phyloP scores from a whole-genome alignment of 1,140 invertebrate species.

The Pachyrhynchus sulphureomaculatus region DNA sequence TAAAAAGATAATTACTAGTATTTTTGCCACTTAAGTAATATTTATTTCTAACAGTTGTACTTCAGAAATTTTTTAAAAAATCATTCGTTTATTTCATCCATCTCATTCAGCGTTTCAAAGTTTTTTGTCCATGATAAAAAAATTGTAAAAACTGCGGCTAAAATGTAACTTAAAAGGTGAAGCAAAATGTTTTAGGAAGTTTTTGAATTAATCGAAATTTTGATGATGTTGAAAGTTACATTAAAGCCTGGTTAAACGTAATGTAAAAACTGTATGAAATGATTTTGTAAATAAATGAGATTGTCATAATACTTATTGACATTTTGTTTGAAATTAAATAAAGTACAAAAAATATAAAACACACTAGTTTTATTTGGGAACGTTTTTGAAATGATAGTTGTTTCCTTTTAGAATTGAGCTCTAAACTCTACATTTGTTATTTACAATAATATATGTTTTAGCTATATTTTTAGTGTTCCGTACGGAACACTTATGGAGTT shows the following conservation, averaged over 20 bases:
- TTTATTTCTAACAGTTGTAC: background rate
- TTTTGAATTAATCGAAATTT: background rate
- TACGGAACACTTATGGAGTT: no score
- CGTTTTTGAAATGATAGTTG: no score
- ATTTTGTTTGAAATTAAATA: slow-evolving; percentile 25
- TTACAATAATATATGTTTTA: no score
- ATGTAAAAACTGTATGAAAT: slow-evolving; percentile 26
- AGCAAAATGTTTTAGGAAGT: background rate
- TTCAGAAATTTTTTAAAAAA: background rate
- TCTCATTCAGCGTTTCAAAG: background rate
- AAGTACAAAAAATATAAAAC: slow-evolving; percentile 9
- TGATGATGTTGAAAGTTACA: slow-evolving; percentile 8
- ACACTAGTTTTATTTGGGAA: background rate
- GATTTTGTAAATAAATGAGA: slow-evolving; percentile 31
- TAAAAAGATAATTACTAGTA: no score
- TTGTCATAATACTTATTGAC: slow-evolving; percentile 28
- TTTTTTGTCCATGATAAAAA: slow-evolving; percentile 6
- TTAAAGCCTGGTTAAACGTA: slow-evolving; percentile 9
- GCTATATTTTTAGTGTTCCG: no score
- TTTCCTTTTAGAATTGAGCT: no score
- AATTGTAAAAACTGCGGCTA: slow-evolving; percentile 7
- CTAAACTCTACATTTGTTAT: no score
- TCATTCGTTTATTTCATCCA: background rate
- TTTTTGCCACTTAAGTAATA: no score
- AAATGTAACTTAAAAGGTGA: background rate